Evolutionary conservation across 2,113 vertebrate genomes (phyloP), one percentile per base, ranked within the genome.

Genomic region (Hippopotamus amphibius): DNA sequence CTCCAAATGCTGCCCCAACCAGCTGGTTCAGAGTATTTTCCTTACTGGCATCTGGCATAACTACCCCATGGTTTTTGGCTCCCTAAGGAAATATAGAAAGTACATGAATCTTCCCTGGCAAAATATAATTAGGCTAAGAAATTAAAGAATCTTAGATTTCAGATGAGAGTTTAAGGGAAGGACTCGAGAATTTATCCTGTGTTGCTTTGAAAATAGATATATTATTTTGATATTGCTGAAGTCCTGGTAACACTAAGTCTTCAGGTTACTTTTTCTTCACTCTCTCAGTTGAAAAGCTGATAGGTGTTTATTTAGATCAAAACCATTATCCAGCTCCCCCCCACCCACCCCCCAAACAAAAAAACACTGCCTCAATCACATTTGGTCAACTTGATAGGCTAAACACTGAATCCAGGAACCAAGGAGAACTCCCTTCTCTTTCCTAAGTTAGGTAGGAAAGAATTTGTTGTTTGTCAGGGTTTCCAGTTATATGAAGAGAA

Each of bases 41-140:
- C 97, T 99, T 99, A 98, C 99, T 99, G 97, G 99, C 99, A 98
- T 99, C 99, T 8, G 99, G 99, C 99, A 99, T 99, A 97, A 99
- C 99, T 90, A 99, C 99, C 88, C 99, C 99, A 68, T 99, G 99
- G 98, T 99, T 99, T 99, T 99, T 99, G 81, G 99, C 99, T 97
- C 99, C 99, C 99, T 99, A 95, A 94, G 97, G 97, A 72, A 95
- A 15, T 50, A 90, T 0, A 93, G n/a, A 97, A 83, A 96, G 85
- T 41, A 55, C 14, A 66, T 86, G 50, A 63, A 28, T 92, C 16
- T 92, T 92, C 74, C 41, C 90, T 90, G 48, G 74, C 41, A 92
- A 93, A 94, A 86, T 96, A 71, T 2, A 94, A 59, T 82, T 65
- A 94, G 72, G 85, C 61, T 91, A 91, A 81, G 50, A 97, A 96